Base-by-base conservation (phyloP, 2,113 vertebrate genomes). In the Myrmophylax atrothorax region DNA sequence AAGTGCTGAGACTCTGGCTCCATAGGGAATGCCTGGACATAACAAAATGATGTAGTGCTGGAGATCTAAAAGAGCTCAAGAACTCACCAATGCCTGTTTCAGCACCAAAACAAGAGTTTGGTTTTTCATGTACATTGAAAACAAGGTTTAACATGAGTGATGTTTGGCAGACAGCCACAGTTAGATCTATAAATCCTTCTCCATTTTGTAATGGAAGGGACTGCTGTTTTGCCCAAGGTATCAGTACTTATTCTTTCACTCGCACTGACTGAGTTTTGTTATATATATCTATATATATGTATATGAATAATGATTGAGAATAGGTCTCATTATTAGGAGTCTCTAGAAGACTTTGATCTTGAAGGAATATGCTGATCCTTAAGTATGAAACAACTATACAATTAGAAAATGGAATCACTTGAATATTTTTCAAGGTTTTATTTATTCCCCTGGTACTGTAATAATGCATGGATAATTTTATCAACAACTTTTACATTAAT, bases 41-140 rank as follows among this genome's bases (percentile, higher is more conserved):
- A 56, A 75, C 15, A 33, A 23, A 4, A 40, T 0, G 0, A n/a
- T 69, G 22, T 10, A 35, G 6, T 1, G 0, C 5, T 73, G 62
- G 25, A 23, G 18, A 79, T 78, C 62, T 46, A 22, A 55, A 69
- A 52, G 8, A 66, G n/a, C 18, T 75, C 37, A 38, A 20, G 47
- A 38, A 16, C 16, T 64, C 44, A 44, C 3, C 18, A 37, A 7
- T 0, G 3, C 18, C 24, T 76, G 7, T 16, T 87, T 20, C 33
- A 56, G 26, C 29, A 63, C 66, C 0, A 0, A 59, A 75, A 68
- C 9, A 50, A 63, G 46, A n/a, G 12, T 49, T 40, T 60, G 15
- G 7, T 62, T 89, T 89, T 87, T 84, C 35, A 33, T 7, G 18
- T 47, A 10, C 9, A 3, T 8, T 53, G 53, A 44, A 87, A 89